Evolutionary conservation across 2,888 invertebrate genomes (phyloP).

Genomic region (Camptogramma bilineatum): DNA sequence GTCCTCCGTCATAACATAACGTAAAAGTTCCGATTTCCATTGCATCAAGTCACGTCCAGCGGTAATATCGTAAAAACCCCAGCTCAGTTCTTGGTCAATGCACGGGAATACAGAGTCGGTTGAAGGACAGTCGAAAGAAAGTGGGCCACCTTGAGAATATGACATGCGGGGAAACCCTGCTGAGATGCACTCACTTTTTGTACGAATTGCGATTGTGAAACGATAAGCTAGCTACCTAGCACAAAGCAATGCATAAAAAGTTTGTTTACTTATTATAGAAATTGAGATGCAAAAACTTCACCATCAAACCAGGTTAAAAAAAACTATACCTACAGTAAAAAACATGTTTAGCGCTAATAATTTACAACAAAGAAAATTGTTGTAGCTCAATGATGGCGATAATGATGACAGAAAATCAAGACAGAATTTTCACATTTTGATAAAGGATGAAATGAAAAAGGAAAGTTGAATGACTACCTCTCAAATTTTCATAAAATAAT

Average conservation of each 20-base stretch:
- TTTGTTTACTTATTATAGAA: too few species aligned
- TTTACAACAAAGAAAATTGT: too few species aligned
- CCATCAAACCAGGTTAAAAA: too few species aligned
- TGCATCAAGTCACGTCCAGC: neutral
- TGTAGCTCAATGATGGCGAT: too few species aligned
- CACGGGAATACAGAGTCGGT: conserved; percentile 21
- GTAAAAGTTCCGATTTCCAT: neutral
- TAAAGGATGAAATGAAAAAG: too few species aligned
- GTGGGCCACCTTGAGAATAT: conserved; percentile 20
- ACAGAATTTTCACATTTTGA: too few species aligned
- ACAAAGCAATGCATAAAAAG: neutral
- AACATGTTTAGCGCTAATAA: too few species aligned
- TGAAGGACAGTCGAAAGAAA: conserved; percentile 28
- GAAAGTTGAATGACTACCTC: too few species aligned
- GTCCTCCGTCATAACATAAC: neutral
- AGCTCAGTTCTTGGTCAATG: conserved; percentile 11
- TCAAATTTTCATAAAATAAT: too few species aligned
- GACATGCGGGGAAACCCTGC: conserved; percentile 18
- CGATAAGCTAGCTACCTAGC: neutral
- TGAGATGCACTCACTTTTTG: conserved; percentile 9
- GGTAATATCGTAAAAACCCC: conserved; percentile 3
- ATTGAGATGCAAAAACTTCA: too few species aligned
- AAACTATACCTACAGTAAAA: too few species aligned
- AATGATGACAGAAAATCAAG: too few species aligned
- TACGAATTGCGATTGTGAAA: neutral